phyloP scores from a whole-genome alignment of 2,888 invertebrate genomes.

The Drosophila eohydei region DNA sequence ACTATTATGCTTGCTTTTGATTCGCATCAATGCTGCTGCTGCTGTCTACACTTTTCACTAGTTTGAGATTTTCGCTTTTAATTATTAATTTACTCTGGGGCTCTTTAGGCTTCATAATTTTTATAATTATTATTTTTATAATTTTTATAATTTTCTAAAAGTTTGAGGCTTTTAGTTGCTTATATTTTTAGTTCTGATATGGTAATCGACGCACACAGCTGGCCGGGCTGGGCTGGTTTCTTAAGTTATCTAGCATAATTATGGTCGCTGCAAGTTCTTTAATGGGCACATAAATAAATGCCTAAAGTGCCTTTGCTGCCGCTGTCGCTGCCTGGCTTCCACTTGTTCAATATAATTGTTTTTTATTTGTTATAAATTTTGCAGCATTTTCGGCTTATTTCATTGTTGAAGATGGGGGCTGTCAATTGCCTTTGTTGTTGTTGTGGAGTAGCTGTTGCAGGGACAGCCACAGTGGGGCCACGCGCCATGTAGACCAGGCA shows the following conservation, averaged over 20 bases:
- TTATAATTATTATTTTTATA: no score
- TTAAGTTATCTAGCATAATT: neutral
- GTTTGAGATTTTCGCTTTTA: no score
- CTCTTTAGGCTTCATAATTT: no score
- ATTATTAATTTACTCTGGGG: no score
- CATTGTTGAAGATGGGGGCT: conserved; percentile 28
- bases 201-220: neutral
- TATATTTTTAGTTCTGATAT: neutral
- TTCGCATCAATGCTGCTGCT: no score
- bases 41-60: no score
- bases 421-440: conserved; percentile 2
- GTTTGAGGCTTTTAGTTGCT: no score
- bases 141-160: no score
- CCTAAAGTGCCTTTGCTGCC: neutral
- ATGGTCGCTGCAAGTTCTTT: neutral
- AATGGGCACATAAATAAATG: conserved; percentile 13
- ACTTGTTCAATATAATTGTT: conserved; percentile 42
- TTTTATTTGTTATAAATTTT: conserved; percentile 56
- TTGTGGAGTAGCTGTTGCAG: conserved; percentile 14
- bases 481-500: conserved; percentile 52
- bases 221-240: neutral
- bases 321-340: neutral
- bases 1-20: no score
- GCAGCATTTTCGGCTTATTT: conserved; percentile 43
- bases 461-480: conserved; percentile 17